Evolutionary conservation across 1,140 invertebrate species (phyloP), one percentile per base, ranked within the genome.

Genomic region (Melipona quadrifasciata): DNA sequence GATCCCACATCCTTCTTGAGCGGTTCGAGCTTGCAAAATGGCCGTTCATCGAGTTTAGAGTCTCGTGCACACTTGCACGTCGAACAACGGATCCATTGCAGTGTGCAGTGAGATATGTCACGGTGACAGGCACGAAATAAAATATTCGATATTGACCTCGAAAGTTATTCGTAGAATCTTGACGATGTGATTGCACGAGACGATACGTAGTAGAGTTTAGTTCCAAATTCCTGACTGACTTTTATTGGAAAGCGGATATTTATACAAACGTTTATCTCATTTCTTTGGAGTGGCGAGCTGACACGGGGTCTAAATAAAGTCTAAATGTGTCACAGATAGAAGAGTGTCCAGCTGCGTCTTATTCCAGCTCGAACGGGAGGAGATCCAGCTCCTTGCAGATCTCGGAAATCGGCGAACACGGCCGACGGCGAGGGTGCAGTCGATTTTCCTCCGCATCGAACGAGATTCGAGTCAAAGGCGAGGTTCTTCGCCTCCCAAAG

Each of bases 391-490:
- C 31, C 2, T 31, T 31, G 31, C 31, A 2, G 31, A 31, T 31
- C 31, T 31, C 31, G 31, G 31, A 39, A 8, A 39, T 12, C 24
- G 55, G 5, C 12, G 14, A 16, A 65, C 6, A 8, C 1, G n/a
- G 31, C 31, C 31, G 31, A 31, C 31, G 31, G 31, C 31, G 31
- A 31, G 31, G 31, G 16, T 27, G 31, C 65, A 83, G 74, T 78
- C 80, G 86, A 87, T 87, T 83, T 75, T 64, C 39, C 67, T n/a
- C 17, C 31, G 34, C 34, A 51, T 58, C 64, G 31, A 70, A 47
- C 57, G 80, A 87, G 85, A 87, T 87, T 87, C 75, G 64, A 87
- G 71, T 87, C 85, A 87, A 83, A 87, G 86, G 53, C 16, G 61
- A 47, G n/a, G 57, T 68, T 51, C 80, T n/a, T 27, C 75, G 53